phyloP scores from a whole-genome alignment of 2,888 invertebrate species.

The Aleiodes leptofemur region DNA sequence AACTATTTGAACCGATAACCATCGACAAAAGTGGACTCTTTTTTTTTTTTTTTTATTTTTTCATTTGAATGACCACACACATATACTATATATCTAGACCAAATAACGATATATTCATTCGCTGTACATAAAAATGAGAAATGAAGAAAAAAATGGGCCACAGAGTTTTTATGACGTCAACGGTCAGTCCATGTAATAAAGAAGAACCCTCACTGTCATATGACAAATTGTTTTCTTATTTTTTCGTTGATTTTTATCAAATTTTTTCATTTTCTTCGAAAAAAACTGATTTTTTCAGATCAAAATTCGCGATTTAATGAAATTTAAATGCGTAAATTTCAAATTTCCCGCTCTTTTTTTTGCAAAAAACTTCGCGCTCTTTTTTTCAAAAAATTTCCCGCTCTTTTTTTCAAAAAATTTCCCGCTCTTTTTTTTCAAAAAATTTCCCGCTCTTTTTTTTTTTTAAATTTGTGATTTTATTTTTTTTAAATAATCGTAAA shows the following conservation, averaged over 20 bases:
- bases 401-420: too few relatives aligned
- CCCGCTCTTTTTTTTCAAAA: too few relatives aligned
- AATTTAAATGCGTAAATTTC: too few relatives aligned
- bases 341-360: too few relatives aligned
- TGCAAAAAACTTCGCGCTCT: too few relatives aligned
- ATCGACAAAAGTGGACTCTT: background rate
- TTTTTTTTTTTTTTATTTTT: conserved; percentile 8
- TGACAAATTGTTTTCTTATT: conserved; percentile 17
- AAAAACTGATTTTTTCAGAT: too few relatives aligned
- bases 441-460: too few relatives aligned
- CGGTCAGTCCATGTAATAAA: conserved; percentile 53
- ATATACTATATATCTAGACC: conserved; percentile 54
- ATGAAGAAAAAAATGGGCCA: conserved; percentile 37
- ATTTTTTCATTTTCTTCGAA: background rate
- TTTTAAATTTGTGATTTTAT: too few relatives aligned
- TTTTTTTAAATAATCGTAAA: too few relatives aligned
- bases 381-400: too few relatives aligned
- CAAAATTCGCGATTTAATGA: too few relatives aligned
- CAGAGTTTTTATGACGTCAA: conserved; percentile 56
- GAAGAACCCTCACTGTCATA: conserved; percentile 51
- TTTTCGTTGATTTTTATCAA: background rate
- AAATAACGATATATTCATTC: conserved; percentile 51
- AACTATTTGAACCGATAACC: too few relatives aligned
- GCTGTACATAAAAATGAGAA: conserved; percentile 53
- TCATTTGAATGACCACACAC: conserved; percentile 21